Base-by-base conservation (phyloP, 1,140 invertebrate species). In the Pachyrhynchus sulphureomaculatus region DNA sequence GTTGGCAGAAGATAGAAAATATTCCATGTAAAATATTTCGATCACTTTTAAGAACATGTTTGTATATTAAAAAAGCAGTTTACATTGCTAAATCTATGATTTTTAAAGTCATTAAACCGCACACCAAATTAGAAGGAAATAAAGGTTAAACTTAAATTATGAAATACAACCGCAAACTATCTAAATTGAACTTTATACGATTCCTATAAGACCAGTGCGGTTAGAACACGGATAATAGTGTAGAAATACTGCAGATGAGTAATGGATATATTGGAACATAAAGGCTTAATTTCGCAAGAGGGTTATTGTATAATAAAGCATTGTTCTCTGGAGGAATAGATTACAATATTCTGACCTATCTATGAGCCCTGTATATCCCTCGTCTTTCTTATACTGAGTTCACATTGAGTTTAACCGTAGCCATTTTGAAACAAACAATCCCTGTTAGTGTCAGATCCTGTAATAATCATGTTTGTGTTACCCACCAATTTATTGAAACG, bases 271-370 rank as follows among this genome's bases (percentile, higher is more conserved):
- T 73, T 66, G 70, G 69, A 70, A 71, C 65, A 68, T 72, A 72
- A 75, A 71, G 68, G 72, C 69, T 73, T 72, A 75, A 72, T 75
- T 74, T 70, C 69, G 66, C 66, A 70, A 65, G 63, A 70, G 70
- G 73, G 71, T 74, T 72, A 73, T 73, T 72, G 72, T 72, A 68
- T 75, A 72, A 72, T 75, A 73, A 74, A 70, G 72, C 73, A 75
- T 75, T 75, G 72, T 75, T 74, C 73, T 74, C 72, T 57, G 37
- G 72, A 74, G 71, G 62, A 70, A 72, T 69, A 66, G 68, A 72
- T 71, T 75, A 72, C 66, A 68, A 57, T 65, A 66, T 65, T 62
- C 66, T 34, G 63, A 68, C 58, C 61, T 68, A 54, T 64, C 64
- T 66, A 63, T 65, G 53, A 55, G 57, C 49, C 63, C 49, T 36